Base-by-base conservation (phyloP, 2,888 invertebrate species). In the Drosophila paramelanica region DNA sequence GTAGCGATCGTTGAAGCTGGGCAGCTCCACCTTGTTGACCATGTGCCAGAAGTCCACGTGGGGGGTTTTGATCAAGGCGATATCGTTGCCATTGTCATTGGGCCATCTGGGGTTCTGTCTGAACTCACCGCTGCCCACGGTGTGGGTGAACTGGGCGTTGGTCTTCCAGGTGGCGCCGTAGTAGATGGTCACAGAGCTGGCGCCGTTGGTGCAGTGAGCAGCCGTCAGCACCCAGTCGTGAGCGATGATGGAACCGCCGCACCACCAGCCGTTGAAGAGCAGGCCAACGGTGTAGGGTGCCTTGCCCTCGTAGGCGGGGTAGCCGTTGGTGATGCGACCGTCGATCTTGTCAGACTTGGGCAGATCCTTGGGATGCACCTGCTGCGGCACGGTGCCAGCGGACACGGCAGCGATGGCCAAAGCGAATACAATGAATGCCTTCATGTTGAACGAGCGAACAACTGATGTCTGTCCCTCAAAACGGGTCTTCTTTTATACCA, bases 231-330 rank as follows among this genome's bases (percentile, higher is more conserved):
- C 58, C 72, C 76, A 89, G 17, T 53, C 62, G 42, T 71, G 13
- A 1, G 62, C 69, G 33, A 89, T 82, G 66, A 89, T 75, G 17
- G 87, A 78, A 46, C 89, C 89, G 64, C 89, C 89, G 57, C 89
- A 89, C 81, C 81, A 78, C 68, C 73, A 73, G 49, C 56, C 69
- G 25, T 79, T 75, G 57, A 90, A 69, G 23, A 84, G 79, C 20
- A 89, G 68, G 1, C 89, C 90, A 4, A 90, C 89, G 46, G 85
- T 89, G 71, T 88, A 88, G 33, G 90, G 87, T 17, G 86, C 85
- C 43, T 88, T 77, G 31, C 84, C 88, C 33, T 73, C 79, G 11
- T 60, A 36, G 7, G 81, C 81, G 41, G 65, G 55, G 23, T 75
- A 70, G 20, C 88, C 88, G 57, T 83, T 81, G 42, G 81, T 81